Conservation (phyloP, 2,113 vertebrate genomes). For the Balaeniceps rex region DNA sequence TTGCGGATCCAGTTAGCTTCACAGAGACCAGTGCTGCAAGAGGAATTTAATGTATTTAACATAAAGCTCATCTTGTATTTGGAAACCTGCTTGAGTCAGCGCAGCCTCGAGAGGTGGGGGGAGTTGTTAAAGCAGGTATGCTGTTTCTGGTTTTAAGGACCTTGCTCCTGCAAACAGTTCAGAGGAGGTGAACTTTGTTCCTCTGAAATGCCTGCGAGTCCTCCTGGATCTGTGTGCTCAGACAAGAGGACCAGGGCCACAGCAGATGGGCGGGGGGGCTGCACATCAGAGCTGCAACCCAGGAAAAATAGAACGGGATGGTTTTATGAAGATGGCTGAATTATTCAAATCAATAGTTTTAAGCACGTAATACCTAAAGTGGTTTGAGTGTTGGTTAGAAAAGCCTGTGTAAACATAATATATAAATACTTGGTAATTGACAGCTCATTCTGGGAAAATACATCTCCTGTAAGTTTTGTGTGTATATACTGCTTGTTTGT, state of each 20-base stretch:
- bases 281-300: background rate
- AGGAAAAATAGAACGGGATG: background rate
- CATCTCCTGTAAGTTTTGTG: background rate
- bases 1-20: background rate
- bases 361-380: slow-evolving; percentile 28
- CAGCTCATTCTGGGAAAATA: background rate
- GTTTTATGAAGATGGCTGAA: background rate
- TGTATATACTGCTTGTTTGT: background rate
- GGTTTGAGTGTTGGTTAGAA: background rate
- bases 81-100: background rate
- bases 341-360: slow-evolving; percentile 7
- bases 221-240: background rate
- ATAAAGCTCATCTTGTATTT: background rate
- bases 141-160: background rate
- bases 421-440: background rate
- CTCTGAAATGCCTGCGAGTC: background rate
- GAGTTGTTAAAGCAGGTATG: fast-evolving
- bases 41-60: background rate
- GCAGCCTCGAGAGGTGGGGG: background rate
- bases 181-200: background rate
- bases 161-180: background rate
- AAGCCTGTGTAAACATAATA: slow-evolving; percentile 4
- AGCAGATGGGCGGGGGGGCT: background rate
- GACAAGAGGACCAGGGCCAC: background rate
- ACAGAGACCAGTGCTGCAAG: background rate